phyloP scores from a whole-genome alignment of 2,888 invertebrate genomes.

The Torymus texanus region DNA sequence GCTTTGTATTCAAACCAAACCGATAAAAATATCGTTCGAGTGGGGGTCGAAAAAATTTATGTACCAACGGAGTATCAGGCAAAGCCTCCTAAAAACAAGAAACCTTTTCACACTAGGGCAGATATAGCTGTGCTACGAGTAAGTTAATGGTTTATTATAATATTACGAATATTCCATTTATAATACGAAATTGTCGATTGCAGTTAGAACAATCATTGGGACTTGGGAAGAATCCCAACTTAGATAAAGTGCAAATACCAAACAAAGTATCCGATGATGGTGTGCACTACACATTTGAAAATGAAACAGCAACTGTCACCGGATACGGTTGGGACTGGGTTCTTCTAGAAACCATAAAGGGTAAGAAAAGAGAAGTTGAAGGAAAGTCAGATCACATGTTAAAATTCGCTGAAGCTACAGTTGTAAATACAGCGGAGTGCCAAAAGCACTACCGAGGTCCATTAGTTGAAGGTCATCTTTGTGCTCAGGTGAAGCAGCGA shows the following conservation, averaged over 20 bases:
- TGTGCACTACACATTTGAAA: background rate
- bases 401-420: background rate
- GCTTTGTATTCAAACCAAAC: background rate
- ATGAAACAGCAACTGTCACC: background rate
- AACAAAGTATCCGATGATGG: too few species aligned
- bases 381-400: background rate
- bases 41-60: background rate
- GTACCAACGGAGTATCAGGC: background rate
- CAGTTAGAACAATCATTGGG: background rate
- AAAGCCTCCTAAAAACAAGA: background rate
- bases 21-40: background rate
- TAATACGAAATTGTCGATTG: background rate
- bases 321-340: constrained; percentile 24
- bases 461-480: background rate
- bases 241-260: constrained; percentile 14
- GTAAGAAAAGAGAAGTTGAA: background rate
- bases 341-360: background rate
- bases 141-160: background rate
- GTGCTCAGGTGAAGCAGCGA: background rate
- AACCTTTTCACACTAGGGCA: background rate
- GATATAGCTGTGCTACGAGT: background rate
- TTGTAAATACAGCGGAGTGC: background rate
- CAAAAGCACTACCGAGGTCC: background rate
- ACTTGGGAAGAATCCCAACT: background rate
- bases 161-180: background rate